Conservation (phyloP, 2,888 invertebrate species). For the Drepanosiphum platanoidis region DNA sequence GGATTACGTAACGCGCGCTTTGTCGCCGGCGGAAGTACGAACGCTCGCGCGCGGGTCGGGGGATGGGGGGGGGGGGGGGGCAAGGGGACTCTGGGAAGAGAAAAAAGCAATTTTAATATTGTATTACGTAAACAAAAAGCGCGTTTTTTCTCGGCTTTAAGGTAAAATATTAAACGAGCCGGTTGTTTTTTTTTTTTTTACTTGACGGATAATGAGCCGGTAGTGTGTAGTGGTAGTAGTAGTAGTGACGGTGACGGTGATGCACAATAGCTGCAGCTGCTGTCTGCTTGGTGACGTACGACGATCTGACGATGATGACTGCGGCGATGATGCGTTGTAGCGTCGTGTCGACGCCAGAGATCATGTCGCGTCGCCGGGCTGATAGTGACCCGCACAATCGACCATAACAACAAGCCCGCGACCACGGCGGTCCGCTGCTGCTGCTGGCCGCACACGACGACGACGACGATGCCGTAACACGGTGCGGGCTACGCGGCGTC, state of each 20-base stretch:
- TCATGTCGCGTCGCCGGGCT: constrained; percentile 61
- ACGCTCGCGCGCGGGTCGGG: too few species aligned
- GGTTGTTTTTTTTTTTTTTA: too few species aligned
- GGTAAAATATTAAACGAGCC: too few species aligned
- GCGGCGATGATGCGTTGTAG: constrained; percentile 44
- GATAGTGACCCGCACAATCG: constrained; percentile 61
- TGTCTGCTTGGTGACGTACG: not conserved
- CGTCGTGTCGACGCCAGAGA: constrained; percentile 59
- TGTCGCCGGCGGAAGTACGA: not conserved
- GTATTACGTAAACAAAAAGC: not conserved
- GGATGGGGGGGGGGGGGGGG: not conserved
- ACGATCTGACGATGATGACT: constrained; percentile 31
- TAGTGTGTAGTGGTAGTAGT: constrained; percentile 10
- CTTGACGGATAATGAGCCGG: constrained; percentile 55
- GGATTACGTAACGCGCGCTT: constrained; percentile 3
- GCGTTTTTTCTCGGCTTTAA: too few species aligned
- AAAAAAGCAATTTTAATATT: not conserved
- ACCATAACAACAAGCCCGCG: constrained; percentile 56
- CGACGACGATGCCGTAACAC: constrained; percentile 46
- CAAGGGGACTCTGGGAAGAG: not conserved
- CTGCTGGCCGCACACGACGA: constrained; percentile 52
- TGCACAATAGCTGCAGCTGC: constrained; percentile 20
- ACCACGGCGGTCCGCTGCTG: constrained; percentile 48
- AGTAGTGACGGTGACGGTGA: not conserved
- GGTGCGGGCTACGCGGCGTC: constrained; percentile 48